These are phyloP conservation scores for Gallinago nigripennis DNA, from an alignment of 2,797 vertebrate genomes.

Conservation along the genomic window DNA sequence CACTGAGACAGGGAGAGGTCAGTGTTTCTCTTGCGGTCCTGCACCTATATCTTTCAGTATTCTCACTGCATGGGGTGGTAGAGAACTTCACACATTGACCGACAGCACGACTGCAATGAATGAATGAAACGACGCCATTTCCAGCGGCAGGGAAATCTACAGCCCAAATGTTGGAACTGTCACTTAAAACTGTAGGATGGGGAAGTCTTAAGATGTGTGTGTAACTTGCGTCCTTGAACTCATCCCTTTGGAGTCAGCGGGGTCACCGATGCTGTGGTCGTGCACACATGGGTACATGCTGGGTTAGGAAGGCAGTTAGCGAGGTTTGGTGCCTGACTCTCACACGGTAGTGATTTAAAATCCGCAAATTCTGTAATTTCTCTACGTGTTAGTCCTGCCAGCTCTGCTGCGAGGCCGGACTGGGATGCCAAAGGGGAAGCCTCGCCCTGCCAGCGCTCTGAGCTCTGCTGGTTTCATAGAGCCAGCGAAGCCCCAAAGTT, in stretches of 20 bases:
- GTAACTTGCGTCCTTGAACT: neutral
- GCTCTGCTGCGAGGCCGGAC: neutral
- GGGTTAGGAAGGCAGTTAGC: neutral
- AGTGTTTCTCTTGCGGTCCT: neutral
- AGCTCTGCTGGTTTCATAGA: neutral
- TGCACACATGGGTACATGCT: neutral
- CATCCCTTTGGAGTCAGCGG: neutral
- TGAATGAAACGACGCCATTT: neutral
- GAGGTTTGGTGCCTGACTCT: neutral
- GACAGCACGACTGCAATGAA: neutral
- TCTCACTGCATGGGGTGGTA: neutral
- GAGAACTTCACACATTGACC: fast-evolving
- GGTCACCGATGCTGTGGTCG: fast-evolving
- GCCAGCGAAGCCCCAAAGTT: neutral
- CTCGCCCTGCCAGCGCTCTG: neutral
- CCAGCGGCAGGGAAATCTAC: fast-evolving
- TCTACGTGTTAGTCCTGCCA: neutral
- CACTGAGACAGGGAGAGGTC: neutral
- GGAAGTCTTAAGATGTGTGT: neutral
- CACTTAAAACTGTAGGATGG: neutral
- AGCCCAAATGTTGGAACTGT: neutral
- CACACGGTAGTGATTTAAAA: neutral
- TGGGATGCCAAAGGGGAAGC: neutral
- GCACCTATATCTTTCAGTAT: fast-evolving
- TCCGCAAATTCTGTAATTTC: neutral